Conservation (phyloP, 1,140 invertebrate genomes). For the Megalopta genalis region DNA sequence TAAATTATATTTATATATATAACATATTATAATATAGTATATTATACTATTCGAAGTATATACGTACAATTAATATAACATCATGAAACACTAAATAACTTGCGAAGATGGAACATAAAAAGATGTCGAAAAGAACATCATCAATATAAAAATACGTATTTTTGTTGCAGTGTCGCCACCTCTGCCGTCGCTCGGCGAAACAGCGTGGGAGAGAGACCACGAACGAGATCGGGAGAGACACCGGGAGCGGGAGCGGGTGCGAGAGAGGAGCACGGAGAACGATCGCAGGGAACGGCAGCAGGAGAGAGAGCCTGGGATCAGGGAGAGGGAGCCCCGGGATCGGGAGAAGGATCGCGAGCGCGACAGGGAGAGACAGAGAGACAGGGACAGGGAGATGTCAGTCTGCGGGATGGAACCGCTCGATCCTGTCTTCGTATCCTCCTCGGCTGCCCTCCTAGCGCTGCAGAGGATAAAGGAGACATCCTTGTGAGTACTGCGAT, state of each 20-base stretch:
- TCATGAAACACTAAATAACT: no score
- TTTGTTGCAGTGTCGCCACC: conserved; percentile 60
- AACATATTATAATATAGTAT: no score
- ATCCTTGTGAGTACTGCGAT: conserved; percentile 78
- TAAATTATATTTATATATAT: no score
- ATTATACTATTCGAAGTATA: no score
- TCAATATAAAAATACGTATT: background rate
- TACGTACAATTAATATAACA: no score
- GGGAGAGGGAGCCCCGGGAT: conserved; percentile 69
- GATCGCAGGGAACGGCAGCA: conserved; percentile 61
- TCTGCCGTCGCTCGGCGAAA: conserved; percentile 55
- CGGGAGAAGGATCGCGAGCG: conserved; percentile 68
- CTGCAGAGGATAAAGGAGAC: conserved; percentile 82
- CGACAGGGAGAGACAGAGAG: conserved; percentile 69
- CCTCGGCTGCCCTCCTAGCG: conserved; percentile 79
- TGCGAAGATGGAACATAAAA: background rate
- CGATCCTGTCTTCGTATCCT: conserved; percentile 76
- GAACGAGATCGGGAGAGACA: conserved; percentile 56
- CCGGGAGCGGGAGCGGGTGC: conserved; percentile 61
- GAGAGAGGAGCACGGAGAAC: conserved; percentile 66
- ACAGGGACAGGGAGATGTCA: conserved; percentile 71
- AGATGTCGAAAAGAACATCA: no score
- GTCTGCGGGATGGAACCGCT: conserved; percentile 76
- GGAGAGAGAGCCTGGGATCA: conserved; percentile 61
- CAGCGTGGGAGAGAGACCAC: conserved; percentile 62